Evolutionary conservation across 1,140 invertebrate species (phyloP).

Genomic region (Zophobas morio): DNA sequence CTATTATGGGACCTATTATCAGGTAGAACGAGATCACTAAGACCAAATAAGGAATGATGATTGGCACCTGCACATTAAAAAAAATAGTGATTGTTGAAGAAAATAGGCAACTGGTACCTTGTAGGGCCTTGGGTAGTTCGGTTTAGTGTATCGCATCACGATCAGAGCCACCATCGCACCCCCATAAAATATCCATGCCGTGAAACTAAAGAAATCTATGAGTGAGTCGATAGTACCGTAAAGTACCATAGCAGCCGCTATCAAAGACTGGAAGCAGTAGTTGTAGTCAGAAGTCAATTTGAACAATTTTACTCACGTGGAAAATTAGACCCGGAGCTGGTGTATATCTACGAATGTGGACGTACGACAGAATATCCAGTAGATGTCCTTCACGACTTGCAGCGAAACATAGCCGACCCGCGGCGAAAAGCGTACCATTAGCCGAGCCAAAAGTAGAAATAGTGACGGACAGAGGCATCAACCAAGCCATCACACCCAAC

Average conservation of each 20-base stretch:
- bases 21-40: conserved; percentile 91
- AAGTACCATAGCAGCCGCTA: conserved; percentile 86
- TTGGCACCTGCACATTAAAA: conserved; percentile 79
- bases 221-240: conserved; percentile 91
- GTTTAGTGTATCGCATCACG: conserved; percentile 89
- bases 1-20: conserved; percentile 93
- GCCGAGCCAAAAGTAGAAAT: conserved; percentile 97
- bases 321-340: conserved; percentile 97
- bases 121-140: conserved; percentile 89
- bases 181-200: conserved; percentile 96
- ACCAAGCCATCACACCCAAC: conserved; percentile 89
- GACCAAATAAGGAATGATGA: conserved; percentile 91
- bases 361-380: conserved; percentile 93
- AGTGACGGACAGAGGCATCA: conserved; percentile 95
- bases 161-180: conserved; percentile 90
- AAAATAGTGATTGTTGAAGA: background rate
- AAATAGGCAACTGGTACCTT: conserved; percentile 72
- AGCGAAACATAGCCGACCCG: conserved; percentile 93
- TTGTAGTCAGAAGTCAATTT: background rate
- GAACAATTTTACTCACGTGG: conserved; percentile 79
- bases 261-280: conserved; percentile 75
- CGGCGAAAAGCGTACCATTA: conserved; percentile 95
- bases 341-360: conserved; percentile 91
- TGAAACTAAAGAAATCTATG: conserved; percentile 97
- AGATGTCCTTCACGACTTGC: conserved; percentile 95